Base-by-base conservation (phyloP, 2,797 vertebrate species). In the Premnoplex brunnescens region DNA sequence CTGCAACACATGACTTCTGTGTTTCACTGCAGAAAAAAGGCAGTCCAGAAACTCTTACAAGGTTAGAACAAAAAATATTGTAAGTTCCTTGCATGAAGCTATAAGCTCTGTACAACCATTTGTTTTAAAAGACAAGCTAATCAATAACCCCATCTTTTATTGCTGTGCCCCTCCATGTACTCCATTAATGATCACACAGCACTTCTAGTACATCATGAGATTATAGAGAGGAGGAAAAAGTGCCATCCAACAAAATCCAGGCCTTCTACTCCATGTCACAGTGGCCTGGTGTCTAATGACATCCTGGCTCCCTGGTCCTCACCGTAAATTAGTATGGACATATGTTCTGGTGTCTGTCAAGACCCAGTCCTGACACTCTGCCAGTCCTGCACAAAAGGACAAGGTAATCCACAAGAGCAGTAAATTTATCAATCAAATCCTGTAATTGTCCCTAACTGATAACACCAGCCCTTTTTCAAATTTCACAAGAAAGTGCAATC, bases 281-380 rank as follows among this genome's bases (percentile, higher is more conserved):
- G 83, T 34, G 83, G 88, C 72, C 92, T 95, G 84, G 94, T 92
- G 89, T 84, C 93, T 95, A 91, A 80, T 32, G 60, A 88, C 27
- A 23, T 68, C 88, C 51, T 76, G 85, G 92, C 95, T 96, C 95
- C 95, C 96, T 37, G 52, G 72, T 89, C 94, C 89, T 96, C 88
- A 55, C 68, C 14, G 54, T 75, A 97, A 96, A 97, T 85, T 69
- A 94, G 91, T 56, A 92, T 2, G 49, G 89, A 91, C 91, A 76
- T 90, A 94, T 96, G 97, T 97, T 97, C 97, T 98, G 97, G 96
- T 97, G 97, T 96, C 96, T 96, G 84, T 97, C 96, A 97, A 93
- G 93, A 81, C 58, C 74, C 89, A 88, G 21, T 84, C 96, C 95
- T 97, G 97, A 98, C 96, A 97, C 89, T 94, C 89, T 96, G 96